phyloP scores from a whole-genome alignment of 2,113 vertebrate genomes.

The Chaetodon trifascialis region DNA sequence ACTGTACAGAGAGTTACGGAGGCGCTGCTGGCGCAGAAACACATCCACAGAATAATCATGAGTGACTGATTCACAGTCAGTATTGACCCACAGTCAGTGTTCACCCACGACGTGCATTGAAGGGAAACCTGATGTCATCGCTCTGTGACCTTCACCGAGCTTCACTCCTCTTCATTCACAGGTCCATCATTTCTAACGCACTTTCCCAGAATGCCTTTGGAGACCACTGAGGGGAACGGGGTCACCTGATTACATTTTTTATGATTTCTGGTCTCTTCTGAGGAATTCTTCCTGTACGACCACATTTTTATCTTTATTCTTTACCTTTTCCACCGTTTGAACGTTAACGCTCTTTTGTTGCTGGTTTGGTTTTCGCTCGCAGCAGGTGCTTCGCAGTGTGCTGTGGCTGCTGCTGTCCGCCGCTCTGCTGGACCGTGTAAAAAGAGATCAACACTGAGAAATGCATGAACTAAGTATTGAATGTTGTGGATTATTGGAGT shows the following conservation, averaged over 20 bases:
- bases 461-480: conserved; percentile 46
- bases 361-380: neutral
- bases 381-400: neutral
- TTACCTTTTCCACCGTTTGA: neutral
- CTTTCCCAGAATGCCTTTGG: conserved; percentile 18
- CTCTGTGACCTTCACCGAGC: no score
- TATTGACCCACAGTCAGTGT: neutral
- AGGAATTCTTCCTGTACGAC: no score
- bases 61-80: neutral
- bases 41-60: neutral
- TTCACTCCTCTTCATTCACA: neutral
- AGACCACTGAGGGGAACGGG: neutral
- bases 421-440: neutral
- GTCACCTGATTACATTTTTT: neutral
- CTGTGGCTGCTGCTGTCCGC: neutral
- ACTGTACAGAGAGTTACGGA: neutral
- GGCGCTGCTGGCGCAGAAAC: neutral
- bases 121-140: neutral
- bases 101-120: conserved; percentile 1
- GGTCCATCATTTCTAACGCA: neutral
- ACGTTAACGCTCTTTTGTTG: neutral
- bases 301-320: neutral
- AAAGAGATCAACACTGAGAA: conserved; percentile 8
- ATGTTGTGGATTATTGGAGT: conserved; percentile 22
- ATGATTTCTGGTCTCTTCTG: neutral